phyloP scores from a whole-genome alignment of 2,113 vertebrate genomes.

The Zootoca vivipara region DNA sequence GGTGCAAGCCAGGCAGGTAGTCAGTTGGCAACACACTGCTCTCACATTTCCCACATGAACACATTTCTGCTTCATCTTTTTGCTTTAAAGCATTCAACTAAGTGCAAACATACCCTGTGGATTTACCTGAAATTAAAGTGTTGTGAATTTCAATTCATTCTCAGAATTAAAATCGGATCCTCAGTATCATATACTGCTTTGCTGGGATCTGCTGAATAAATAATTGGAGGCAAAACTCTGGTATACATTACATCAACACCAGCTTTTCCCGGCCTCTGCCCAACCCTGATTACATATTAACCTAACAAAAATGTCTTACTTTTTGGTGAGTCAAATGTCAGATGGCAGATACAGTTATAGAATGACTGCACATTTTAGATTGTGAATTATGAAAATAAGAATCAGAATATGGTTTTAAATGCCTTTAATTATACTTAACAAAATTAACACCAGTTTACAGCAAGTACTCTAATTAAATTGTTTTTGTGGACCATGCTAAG shows the following conservation, averaged over 20 bases:
- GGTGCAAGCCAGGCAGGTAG: no score
- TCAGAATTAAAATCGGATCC: not conserved
- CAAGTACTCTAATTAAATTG: not conserved
- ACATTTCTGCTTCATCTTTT: not conserved
- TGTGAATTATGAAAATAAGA: not conserved
- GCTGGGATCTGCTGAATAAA: not conserved
- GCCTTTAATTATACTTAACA: not conserved
- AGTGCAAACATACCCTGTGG: not conserved
- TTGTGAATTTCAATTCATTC: not conserved
- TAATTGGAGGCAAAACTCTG: not conserved
- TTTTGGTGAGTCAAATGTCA: not conserved
- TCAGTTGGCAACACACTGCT: not conserved
- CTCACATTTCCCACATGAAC: no score
- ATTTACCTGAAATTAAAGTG: not conserved
- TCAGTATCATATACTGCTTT: not conserved
- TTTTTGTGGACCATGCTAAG: not conserved
- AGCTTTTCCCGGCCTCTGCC: not conserved
- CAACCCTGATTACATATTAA: slow-evolving; percentile 19
- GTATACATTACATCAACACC: not conserved
- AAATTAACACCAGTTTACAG: not conserved
- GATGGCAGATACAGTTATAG: not conserved
- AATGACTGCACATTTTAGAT: not conserved
- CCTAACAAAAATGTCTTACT: not conserved
- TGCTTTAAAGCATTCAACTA: not conserved
- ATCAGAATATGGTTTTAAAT: not conserved